Conservation (phyloP, 2,113 vertebrate genomes). For the Fulica atra region DNA sequence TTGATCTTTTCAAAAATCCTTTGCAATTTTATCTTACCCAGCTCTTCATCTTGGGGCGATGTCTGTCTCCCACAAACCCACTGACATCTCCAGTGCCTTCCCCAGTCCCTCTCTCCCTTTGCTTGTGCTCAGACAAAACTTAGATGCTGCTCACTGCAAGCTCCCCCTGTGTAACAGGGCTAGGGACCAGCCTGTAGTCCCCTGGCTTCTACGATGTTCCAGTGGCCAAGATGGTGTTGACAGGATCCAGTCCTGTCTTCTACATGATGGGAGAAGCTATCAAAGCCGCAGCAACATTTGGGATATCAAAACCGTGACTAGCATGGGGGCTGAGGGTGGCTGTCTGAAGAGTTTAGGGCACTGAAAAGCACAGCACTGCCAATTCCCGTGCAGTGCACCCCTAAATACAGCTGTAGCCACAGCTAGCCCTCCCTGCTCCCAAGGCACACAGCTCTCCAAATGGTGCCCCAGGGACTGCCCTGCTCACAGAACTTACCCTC, state of each 20-base stretch:
- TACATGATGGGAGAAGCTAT: background rate
- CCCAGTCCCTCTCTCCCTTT: background rate
- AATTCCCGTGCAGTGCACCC: background rate
- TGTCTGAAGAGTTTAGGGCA: background rate
- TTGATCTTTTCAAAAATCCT: background rate
- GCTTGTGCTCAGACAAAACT: background rate
- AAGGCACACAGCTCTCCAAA: background rate
- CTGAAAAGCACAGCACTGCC: background rate
- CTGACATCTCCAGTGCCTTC: background rate
- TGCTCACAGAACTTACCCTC: accelerated
- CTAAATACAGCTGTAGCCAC: background rate
- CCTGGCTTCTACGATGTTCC: background rate
- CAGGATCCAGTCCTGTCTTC: background rate
- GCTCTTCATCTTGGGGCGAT: accelerated
- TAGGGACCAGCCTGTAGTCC: background rate
- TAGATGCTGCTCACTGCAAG: background rate
- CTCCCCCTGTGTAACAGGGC: background rate
- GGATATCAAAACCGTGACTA: background rate
- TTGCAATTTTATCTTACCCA: background rate
- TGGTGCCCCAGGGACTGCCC: background rate
- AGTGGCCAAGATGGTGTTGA: background rate
- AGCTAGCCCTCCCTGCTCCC: background rate
- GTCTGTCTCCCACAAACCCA: background rate
- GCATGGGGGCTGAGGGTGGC: background rate
- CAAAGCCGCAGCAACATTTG: background rate